Percentiles rank a stretch among this genome's conserved stretches.
These are phyloP conservation scores for Dicentrarchus labrax DNA, from an alignment of 2,113 vertebrate genomes.

Conservation along the genomic window DNA sequence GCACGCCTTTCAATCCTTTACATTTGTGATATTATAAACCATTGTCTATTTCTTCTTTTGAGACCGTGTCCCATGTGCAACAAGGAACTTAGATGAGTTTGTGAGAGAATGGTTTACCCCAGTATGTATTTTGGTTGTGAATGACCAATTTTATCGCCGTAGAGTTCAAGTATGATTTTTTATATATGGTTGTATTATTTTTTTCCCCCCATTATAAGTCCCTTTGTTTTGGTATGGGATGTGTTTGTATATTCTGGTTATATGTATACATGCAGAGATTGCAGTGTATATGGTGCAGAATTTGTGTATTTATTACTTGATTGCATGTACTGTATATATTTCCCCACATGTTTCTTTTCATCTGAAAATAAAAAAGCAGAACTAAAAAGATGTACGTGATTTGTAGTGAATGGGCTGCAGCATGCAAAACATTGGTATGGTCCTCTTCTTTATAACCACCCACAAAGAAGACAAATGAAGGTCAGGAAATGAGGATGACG, in stretches of 20 bases:
- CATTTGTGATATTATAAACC: conserved; percentile 45
- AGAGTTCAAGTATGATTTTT: conserved; percentile 30
- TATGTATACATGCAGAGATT: conserved; percentile 61
- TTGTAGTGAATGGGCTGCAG: conserved; percentile 75
- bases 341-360: conserved; percentile 52
- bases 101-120: conserved; percentile 22
- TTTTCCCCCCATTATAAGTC: conserved; percentile 17
- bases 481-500: conserved; percentile 20
- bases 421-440: conserved; percentile 75
- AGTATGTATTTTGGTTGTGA: conserved; percentile 55
- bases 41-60: conserved; percentile 50
- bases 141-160: conserved; percentile 27
- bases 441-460: conserved; percentile 53
- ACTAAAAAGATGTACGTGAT: conserved; percentile 67
- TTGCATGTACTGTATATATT: conserved; percentile 68
- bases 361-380: conserved; percentile 65
- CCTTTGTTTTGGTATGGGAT: conserved; percentile 43
- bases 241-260: conserved; percentile 64
- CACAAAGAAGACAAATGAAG: conserved; percentile 37
- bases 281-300: conserved; percentile 60
- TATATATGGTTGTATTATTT: conserved; percentile 46
- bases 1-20: conserved; percentile 45
- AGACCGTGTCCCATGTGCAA: conserved; percentile 16
- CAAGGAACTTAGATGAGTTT: conserved; percentile 12
- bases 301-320: conserved; percentile 63